Conservation (phyloP, 2,797 vertebrate genomes). For the Euphonia xanthogaster region DNA sequence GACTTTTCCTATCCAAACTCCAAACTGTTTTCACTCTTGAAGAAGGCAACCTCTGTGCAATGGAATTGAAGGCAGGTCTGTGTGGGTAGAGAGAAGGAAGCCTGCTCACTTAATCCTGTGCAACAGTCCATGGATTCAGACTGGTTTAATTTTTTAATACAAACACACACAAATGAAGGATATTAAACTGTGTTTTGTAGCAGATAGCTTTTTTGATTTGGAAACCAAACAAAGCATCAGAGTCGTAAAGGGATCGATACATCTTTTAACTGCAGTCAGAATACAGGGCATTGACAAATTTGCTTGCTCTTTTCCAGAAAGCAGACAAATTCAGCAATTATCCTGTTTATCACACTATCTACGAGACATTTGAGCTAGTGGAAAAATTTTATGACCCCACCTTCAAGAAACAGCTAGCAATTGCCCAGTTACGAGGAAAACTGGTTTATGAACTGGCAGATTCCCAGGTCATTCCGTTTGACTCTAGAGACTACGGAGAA, state of each 20-base stretch:
- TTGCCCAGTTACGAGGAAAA: constrained; percentile 87
- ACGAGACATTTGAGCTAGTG: constrained; percentile 94
- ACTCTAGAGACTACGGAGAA: constrained; percentile 84
- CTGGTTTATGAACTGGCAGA: constrained; percentile 87
- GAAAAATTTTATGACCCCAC: constrained; percentile 89
- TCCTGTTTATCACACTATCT: constrained; percentile 92
- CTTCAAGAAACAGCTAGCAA: constrained; percentile 84
- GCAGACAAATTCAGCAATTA: constrained; percentile 91
- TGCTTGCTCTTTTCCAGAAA: constrained; percentile 77
- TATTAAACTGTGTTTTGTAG: neutral
- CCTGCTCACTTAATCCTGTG: neutral
- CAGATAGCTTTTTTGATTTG: neutral
- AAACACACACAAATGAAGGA: neutral
- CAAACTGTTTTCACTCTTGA: neutral
- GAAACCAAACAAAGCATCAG: neutral
- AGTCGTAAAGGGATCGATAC: neutral
- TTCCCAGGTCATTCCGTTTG: constrained; percentile 85
- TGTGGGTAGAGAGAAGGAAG: neutral
- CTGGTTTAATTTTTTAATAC: neutral
- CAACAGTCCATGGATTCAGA: neutral
- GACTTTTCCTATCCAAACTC: neutral
- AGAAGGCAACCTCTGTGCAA: too few relatives aligned
- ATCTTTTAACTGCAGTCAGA: neutral
- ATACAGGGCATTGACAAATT: neutral
- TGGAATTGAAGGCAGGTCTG: neutral